These are phyloP conservation scores for Anniella stebbinsi DNA, from an alignment of 2,797 vertebrate genomes.

Conservation along the genomic window DNA sequence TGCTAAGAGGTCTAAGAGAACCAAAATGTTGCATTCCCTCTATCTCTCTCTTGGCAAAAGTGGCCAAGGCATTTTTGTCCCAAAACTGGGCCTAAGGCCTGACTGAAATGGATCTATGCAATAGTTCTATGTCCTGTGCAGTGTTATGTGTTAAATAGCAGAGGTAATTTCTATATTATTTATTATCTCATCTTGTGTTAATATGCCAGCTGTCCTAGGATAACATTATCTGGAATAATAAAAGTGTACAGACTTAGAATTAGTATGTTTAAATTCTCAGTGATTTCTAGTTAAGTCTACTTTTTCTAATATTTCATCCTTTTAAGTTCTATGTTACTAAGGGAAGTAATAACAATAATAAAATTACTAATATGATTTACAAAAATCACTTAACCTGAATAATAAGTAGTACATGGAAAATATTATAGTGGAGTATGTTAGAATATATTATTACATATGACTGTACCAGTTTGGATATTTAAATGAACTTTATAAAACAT, in stretches of 20 bases:
- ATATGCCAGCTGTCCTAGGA: not conserved
- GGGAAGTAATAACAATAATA: conserved; percentile 42
- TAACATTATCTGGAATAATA: conserved; percentile 36
- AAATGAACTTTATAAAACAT: conserved; percentile 61
- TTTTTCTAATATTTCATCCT: conserved; percentile 45
- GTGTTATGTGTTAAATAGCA: not conserved
- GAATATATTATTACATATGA: conserved; percentile 63
- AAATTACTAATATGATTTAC: conserved; percentile 60
- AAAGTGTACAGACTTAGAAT: conserved; percentile 31
- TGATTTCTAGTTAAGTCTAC: conserved; percentile 42
- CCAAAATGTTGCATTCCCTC: too few species aligned
- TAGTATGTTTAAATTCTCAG: conserved; percentile 38
- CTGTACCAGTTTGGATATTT: conserved; percentile 68
- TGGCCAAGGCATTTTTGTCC: too few species aligned
- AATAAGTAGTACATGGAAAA: conserved; percentile 46
- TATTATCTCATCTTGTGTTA: conserved; percentile 15
- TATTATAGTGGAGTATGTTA: conserved; percentile 13
- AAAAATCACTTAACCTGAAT: conserved; percentile 44
- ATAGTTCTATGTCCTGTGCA: not conserved
- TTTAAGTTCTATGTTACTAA: conserved; percentile 44
- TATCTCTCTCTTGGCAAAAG: too few species aligned
- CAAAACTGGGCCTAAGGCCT: too few species aligned
- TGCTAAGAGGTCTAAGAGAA: too few species aligned
- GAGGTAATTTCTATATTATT: not conserved
- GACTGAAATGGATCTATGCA: too few species aligned